Conservation (phyloP, 1,140 invertebrate species). For the Neoseiulus cucumeris region DNA sequence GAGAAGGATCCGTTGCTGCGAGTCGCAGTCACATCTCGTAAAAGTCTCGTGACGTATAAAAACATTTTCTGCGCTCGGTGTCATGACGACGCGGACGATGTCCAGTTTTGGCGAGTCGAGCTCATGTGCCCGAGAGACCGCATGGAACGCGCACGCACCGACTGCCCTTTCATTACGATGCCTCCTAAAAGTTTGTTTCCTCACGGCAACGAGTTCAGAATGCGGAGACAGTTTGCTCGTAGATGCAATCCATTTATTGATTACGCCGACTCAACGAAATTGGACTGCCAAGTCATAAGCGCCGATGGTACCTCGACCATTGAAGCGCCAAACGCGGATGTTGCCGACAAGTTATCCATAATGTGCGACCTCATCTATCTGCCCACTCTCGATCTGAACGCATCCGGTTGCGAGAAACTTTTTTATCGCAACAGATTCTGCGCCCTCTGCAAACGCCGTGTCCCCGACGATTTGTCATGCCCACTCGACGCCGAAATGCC, state of each 20-base stretch:
- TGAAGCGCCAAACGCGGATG: not conserved
- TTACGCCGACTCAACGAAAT: not conserved
- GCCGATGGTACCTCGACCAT: not conserved
- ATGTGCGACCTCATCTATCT: conserved; percentile 5
- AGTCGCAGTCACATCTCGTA: not conserved
- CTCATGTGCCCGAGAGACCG: not conserved
- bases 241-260: not conserved
- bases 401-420: not conserved
- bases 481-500: not conserved
- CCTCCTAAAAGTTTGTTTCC: not conserved
- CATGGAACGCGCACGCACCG: not conserved
- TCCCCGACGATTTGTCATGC: not conserved
- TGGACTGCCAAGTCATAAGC: not conserved
- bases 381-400: not conserved
- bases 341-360: not conserved
- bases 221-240: not conserved
- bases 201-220: not conserved
- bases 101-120: not conserved
- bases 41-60: not conserved
- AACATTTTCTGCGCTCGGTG: conserved; percentile 2
- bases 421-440: conserved; percentile 6
- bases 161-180: not conserved
- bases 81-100: not conserved
- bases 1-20: not conserved
- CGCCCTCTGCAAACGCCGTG: not conserved